Percentiles rank a stretch among this genome's conserved stretches.
Evolutionary conservation across 2,797 vertebrate species (phyloP).

Genomic region (Ctenochaetus hawaiiensis): DNA sequence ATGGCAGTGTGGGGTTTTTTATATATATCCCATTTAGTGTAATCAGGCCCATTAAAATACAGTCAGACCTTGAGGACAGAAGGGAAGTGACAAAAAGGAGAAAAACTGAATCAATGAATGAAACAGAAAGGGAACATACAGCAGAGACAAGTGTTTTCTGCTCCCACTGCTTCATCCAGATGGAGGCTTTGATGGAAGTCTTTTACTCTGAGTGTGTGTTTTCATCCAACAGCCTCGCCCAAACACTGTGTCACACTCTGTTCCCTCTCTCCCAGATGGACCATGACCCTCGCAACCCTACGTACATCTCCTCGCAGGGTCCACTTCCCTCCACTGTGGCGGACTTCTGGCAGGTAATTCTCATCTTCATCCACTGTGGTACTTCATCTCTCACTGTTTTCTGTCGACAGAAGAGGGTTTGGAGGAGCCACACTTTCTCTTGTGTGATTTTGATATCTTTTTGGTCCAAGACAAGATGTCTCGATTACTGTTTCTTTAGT

Average conservation of each 20-base stretch:
- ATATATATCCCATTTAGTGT: conserved; percentile 47
- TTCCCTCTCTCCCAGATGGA: conserved; percentile 90
- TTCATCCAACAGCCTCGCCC: conserved; percentile 38
- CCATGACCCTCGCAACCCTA: conserved; percentile 95
- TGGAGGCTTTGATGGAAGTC: conserved; percentile 66
- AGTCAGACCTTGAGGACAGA: conserved; percentile 44
- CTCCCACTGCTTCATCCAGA: conserved; percentile 43
- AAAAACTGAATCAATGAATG: conserved; percentile 24
- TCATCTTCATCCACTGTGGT: conserved; percentile 33
- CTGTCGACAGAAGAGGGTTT: conserved; percentile 26
- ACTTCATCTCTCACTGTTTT: conserved; percentile 38
- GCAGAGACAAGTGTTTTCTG: conserved; percentile 35
- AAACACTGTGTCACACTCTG: conserved; percentile 60
- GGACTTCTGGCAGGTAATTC: conserved; percentile 98
- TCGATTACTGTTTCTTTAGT: neutral
- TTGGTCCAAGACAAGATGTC: conserved; percentile 3
- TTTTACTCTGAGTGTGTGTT: conserved; percentile 51
- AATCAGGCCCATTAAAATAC: conserved; percentile 59
- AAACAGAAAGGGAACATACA: conserved; percentile 6
- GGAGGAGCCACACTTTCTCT: conserved; percentile 15
- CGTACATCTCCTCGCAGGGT: conserved; percentile 95
- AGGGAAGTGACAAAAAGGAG: conserved; percentile 14
- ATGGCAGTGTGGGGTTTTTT: conserved; percentile 47
- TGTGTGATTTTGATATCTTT: conserved; percentile 30
- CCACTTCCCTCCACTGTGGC: conserved; percentile 93